Evolutionary conservation across 2,113 vertebrate genomes (phyloP).

Genomic region (Myrmophylax atrothorax): DNA sequence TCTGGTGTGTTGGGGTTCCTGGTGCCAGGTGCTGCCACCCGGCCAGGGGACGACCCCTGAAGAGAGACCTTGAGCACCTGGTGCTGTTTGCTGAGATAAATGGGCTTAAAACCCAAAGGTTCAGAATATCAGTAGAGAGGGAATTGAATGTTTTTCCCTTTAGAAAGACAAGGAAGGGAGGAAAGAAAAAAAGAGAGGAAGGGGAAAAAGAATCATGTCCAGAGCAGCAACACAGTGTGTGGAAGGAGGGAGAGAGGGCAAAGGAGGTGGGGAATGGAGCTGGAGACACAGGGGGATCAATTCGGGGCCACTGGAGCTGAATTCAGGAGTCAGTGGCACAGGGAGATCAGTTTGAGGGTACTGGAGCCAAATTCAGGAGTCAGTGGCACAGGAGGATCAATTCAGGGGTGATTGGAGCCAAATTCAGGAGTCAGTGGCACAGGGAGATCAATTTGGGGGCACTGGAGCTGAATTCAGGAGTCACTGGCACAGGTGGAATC

Average conservation of each 20-base stretch:
- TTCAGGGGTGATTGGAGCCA: not conserved
- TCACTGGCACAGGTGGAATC: too few relatives aligned
- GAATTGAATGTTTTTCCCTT: not conserved
- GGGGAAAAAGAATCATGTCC: too few relatives aligned
- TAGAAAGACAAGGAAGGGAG: not conserved
- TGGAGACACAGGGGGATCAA: not conserved
- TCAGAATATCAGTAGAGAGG: rapidly evolving
- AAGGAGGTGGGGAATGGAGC: not conserved
- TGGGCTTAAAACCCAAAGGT: too few relatives aligned
- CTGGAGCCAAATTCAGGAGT: too few relatives aligned
- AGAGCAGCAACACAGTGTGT: rapidly evolving
- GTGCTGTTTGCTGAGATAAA: not conserved
- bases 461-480: too few relatives aligned
- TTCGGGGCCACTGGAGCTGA: not conserved
- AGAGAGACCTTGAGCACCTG: not conserved
- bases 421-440: too few relatives aligned
- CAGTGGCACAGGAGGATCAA: too few relatives aligned
- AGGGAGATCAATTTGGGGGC: too few relatives aligned
- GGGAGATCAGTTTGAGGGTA: not conserved
- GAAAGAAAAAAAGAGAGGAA: too few relatives aligned
- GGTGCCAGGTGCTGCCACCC: not conserved
- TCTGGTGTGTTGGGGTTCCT: not conserved
- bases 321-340: too few relatives aligned
- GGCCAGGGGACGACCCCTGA: not conserved
- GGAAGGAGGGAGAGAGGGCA: not conserved